These are phyloP conservation scores for Ceraclea dissimilis DNA, from an alignment of 2,888 invertebrate species.

Conservation along the genomic window DNA sequence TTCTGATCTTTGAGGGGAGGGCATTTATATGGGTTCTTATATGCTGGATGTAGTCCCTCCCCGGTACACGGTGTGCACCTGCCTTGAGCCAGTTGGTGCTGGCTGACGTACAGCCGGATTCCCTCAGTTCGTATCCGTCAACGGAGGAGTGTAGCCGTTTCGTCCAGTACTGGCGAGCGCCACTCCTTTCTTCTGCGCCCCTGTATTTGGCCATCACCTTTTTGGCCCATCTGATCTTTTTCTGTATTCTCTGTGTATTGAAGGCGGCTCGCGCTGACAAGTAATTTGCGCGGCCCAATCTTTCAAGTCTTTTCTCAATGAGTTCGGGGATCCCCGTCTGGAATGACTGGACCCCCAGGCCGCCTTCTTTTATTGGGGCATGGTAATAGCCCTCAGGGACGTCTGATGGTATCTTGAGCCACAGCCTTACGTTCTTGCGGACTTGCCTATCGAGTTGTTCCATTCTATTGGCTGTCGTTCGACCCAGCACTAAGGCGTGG, in stretches of 20 bases:
- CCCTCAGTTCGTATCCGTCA: not conserved
- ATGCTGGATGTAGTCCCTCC: constrained; percentile 31
- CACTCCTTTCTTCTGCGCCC: not conserved
- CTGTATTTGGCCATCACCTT: not conserved
- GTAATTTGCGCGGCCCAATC: not conserved
- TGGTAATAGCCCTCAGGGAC: constrained; percentile 1
- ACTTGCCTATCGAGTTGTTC: not conserved
- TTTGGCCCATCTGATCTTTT: not conserved
- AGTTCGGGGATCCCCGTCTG: not conserved
- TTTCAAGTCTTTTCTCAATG: not conserved
- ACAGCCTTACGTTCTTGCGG: not conserved
- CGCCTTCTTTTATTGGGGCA: not conserved
- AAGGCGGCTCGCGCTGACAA: not conserved
- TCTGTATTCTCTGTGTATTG: not conserved
- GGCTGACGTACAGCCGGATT: too few relatives aligned
- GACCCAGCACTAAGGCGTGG: constrained; percentile 6
- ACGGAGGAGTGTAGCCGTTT: not conserved
- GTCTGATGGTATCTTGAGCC: constrained; percentile 1
- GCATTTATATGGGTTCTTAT: constrained; percentile 28
- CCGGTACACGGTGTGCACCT: constrained; percentile 26
- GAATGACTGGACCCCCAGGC: constrained; percentile 4
- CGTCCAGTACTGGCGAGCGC: not conserved
- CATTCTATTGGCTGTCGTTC: not conserved
- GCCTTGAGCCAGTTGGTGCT: constrained; percentile 13
- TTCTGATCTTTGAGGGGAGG: constrained; percentile 29